These are phyloP conservation scores for Sebastes trivittatus DNA, from an alignment of 2,797 vertebrate species.

Conservation along the genomic window DNA sequence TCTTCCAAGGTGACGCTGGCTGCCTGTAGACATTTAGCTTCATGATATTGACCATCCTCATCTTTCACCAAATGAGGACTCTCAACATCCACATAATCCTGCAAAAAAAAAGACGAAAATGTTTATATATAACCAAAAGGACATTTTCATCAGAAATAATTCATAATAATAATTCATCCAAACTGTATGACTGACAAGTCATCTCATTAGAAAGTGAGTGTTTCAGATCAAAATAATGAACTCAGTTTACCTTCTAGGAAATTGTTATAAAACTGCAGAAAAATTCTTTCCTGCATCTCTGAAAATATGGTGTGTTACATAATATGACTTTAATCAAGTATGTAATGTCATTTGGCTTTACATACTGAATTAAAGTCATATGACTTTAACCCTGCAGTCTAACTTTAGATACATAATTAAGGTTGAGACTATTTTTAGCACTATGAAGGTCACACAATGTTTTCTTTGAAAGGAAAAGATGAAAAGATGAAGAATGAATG, in stretches of 20 bases:
- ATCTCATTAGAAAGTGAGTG: too few species aligned
- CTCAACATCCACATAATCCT: conserved; percentile 82
- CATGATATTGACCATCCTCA: conserved; percentile 31
- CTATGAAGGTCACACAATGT: background rate
- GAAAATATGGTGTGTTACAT: background rate
- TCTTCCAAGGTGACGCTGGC: background rate
- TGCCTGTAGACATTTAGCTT: conserved; percentile 4
- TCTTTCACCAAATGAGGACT: conserved; percentile 37
- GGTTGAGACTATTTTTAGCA: background rate
- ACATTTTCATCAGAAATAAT: background rate
- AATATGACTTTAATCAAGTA: background rate
- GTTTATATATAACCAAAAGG: too few species aligned
- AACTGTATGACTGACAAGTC: too few species aligned
- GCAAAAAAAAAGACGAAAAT: conserved; percentile 10
- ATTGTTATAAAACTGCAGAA: too few species aligned
- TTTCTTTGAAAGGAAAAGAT: background rate
- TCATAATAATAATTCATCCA: too few species aligned
- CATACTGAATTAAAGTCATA: background rate
- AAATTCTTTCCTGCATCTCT: background rate
- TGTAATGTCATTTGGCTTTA: background rate
- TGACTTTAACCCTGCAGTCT: background rate
- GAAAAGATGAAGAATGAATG: background rate
- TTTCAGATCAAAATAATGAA: too few species aligned
- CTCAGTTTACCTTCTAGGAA: too few species aligned
- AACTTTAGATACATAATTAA: background rate